A percentile compares a stretch with the other conserved stretches of the same genome.
Evolutionary conservation across 1,140 invertebrate genomes (phyloP).

Genomic region (Megalonaias nervosa): DNA sequence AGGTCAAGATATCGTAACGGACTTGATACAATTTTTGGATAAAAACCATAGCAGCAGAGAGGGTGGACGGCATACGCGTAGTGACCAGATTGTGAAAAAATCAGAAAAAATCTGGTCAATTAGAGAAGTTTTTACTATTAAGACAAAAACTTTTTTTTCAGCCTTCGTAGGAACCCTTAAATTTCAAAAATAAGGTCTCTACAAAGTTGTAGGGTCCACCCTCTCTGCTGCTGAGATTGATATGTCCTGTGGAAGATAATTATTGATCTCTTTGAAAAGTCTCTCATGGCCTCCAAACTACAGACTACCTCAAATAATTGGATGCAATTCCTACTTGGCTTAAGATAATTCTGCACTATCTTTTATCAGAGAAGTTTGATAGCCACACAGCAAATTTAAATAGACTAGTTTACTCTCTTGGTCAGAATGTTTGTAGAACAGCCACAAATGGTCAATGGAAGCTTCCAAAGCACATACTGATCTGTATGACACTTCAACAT

Average conservation of each 20-base stretch:
- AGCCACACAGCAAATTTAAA: background rate
- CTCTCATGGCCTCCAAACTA: background rate
- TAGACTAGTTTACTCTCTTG: slow-evolving; percentile 12
- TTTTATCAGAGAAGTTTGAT: background rate
- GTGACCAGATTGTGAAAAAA: no score
- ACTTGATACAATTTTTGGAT: no score
- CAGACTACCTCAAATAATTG: no score
- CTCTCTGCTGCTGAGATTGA: background rate
- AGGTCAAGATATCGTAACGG: no score
- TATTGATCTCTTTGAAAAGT: background rate
- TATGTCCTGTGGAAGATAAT: background rate
- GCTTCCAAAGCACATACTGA: slow-evolving; percentile 38
- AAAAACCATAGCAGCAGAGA: no score
- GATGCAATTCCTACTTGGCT: background rate
- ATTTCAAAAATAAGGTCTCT: no score
- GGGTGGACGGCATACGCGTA: no score
- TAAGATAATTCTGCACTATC: background rate
- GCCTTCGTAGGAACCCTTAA: no score
- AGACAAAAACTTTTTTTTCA: no score
- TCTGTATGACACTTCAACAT: slow-evolving; percentile 32
- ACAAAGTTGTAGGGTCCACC: no score
- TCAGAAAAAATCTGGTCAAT: no score
- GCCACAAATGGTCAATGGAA: slow-evolving; percentile 38
- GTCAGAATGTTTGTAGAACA: slow-evolving; percentile 31
- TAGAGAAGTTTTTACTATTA: no score